Evolutionary conservation across 1,140 invertebrate species (phyloP).

Genomic region (Drosophila repletoides): DNA sequence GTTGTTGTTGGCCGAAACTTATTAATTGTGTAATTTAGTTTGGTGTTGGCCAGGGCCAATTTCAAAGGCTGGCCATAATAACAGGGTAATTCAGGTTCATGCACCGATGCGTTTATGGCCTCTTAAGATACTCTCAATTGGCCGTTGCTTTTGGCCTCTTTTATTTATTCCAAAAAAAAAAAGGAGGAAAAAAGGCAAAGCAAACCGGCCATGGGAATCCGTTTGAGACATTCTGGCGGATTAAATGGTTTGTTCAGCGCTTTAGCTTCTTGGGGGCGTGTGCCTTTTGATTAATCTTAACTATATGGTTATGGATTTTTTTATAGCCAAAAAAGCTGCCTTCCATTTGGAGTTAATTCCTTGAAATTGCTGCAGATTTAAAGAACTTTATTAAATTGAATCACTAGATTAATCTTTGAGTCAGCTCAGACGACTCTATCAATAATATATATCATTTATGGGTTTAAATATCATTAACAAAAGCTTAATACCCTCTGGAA

Average conservation of each 20-base stretch:
- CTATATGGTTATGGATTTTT: conserved; percentile 24
- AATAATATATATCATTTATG: too few relatives aligned
- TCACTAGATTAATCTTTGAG: too few relatives aligned
- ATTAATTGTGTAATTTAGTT: conserved; percentile 76
- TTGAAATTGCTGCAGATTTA: too few relatives aligned
- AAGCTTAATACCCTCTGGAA: too few relatives aligned
- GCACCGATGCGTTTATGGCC: conserved; percentile 28
- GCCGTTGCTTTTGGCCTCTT: too few relatives aligned
- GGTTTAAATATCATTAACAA: too few relatives aligned
- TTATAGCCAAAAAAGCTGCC: too few relatives aligned
- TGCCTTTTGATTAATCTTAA: conserved; percentile 14
- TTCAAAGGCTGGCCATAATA: conserved; percentile 45
- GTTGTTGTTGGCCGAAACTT: conserved; percentile 33
- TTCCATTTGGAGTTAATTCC: too few relatives aligned
- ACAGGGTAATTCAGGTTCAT: conserved; percentile 42
- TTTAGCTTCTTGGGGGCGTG: neutral
- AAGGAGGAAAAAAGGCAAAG: neutral
- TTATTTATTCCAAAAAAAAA: too few relatives aligned
- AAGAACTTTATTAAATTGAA: too few relatives aligned
- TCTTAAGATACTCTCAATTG: conserved; percentile 12
- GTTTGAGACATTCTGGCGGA: conserved; percentile 6
- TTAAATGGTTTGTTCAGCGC: conserved; percentile 2
- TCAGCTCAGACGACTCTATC: too few relatives aligned
- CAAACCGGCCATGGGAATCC: conserved; percentile 16
- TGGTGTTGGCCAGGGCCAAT: conserved; percentile 48